phyloP scores from a whole-genome alignment of 2,113 vertebrate genomes.

The Dolichallabes microphthalmus region DNA sequence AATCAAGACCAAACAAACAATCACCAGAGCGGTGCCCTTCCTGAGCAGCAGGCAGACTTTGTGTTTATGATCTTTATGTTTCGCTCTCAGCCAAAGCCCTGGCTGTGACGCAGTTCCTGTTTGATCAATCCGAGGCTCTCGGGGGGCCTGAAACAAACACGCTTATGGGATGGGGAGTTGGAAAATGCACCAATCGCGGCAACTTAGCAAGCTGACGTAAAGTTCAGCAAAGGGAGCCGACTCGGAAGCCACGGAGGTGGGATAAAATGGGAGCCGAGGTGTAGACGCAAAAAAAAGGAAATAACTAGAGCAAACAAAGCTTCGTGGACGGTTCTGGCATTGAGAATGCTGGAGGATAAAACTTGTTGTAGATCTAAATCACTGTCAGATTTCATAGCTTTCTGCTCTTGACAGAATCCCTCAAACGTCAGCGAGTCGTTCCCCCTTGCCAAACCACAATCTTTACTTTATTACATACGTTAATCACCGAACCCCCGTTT shows the following conservation, averaged over 20 bases:
- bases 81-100: slow-evolving; percentile 5
- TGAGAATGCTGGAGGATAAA: not conserved
- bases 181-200: slow-evolving; percentile 45
- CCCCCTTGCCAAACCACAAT: not conserved
- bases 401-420: not conserved
- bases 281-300: not conserved
- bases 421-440: not conserved
- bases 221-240: slow-evolving; percentile 16
- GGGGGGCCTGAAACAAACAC: slow-evolving; percentile 37
- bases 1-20: not conserved
- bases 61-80: slow-evolving; percentile 31
- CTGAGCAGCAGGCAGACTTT: not conserved
- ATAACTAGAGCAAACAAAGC: not conserved
- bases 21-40: not conserved
- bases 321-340: not conserved
- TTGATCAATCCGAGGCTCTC: not conserved
- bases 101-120: slow-evolving; percentile 9
- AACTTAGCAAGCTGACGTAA: slow-evolving; percentile 32
- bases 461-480: not conserved
- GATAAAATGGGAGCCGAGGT: not conserved
- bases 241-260: slow-evolving; percentile 50
- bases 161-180: slow-evolving; percentile 35
- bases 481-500: not conserved
- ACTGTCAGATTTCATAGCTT: not conserved
- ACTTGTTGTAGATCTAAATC: not conserved